phyloP scores from a whole-genome alignment of 1,140 invertebrate species.

The Stegodyphus mimosarum region DNA sequence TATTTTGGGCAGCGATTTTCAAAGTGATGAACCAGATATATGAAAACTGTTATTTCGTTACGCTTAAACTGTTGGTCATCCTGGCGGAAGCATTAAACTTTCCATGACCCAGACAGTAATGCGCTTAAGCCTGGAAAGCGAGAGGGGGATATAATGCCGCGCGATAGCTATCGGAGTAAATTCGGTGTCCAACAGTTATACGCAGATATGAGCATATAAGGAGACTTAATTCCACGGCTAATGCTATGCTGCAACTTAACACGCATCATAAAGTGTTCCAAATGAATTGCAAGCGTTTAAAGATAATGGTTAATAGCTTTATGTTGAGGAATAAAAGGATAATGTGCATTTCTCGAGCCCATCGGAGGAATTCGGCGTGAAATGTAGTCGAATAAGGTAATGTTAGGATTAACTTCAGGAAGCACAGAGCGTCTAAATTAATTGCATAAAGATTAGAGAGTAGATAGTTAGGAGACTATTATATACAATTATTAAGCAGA shows the following conservation, averaged over 20 bases:
- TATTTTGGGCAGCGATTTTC: too few species aligned
- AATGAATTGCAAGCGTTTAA: conserved; percentile 39
- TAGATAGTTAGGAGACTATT: too few species aligned
- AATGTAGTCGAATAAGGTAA: neutral
- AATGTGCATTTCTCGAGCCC: neutral
- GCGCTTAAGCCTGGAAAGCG: neutral
- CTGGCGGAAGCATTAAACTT: too few species aligned
- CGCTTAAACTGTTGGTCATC: too few species aligned
- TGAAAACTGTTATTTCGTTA: too few species aligned
- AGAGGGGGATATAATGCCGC: conserved; percentile 9
- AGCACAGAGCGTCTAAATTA: neutral
- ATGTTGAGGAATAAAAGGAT: neutral
- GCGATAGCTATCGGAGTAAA: conserved; percentile 14
- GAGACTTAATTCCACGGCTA: conserved; percentile 16
- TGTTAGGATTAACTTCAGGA: neutral
- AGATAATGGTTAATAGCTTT: conserved; percentile 33
- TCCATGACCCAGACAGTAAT: too few species aligned
- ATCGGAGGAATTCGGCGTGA: neutral
- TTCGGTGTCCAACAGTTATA: neutral
- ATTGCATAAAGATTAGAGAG: too few species aligned
- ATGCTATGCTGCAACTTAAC: conserved; percentile 32
- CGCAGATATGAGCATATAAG: neutral
- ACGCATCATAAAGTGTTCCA: conserved; percentile 42
- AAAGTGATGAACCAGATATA: too few species aligned
- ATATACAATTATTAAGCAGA: too few species aligned